These are phyloP conservation scores for Archips xylosteana DNA, from an alignment of 2,888 invertebrate species.

Conservation along the genomic window DNA sequence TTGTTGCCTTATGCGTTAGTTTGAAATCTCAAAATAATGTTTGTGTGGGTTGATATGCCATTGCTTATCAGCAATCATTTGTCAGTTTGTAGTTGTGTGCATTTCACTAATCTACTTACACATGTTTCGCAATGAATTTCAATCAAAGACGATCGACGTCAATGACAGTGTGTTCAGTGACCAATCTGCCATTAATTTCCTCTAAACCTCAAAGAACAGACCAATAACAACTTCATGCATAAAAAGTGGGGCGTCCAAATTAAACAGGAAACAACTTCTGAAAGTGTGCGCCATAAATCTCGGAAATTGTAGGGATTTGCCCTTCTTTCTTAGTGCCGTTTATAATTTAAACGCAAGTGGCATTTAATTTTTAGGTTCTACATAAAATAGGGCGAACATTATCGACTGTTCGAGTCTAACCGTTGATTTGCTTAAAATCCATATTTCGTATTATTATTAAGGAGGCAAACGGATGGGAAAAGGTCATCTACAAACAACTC, in stretches of 20 bases:
- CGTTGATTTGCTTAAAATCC: too few relatives aligned
- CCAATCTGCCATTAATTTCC: constrained; percentile 21
- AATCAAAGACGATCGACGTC: neutral
- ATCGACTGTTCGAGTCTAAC: neutral
- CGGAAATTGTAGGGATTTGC: constrained; percentile 31
- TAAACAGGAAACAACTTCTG: constrained; percentile 37
- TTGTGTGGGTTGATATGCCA: too few relatives aligned
- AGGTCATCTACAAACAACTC: too few relatives aligned
- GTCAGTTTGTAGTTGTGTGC: too few relatives aligned
- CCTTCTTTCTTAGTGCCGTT: constrained; percentile 23
- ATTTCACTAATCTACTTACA: too few relatives aligned
- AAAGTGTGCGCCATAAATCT: constrained; percentile 35
- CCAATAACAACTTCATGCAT: constrained; percentile 41
- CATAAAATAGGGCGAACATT: neutral
- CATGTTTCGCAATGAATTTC: too few relatives aligned
- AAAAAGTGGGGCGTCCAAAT: constrained; percentile 38
- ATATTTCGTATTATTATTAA: too few relatives aligned
- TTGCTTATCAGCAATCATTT: too few relatives aligned
- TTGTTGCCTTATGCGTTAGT: too few relatives aligned
- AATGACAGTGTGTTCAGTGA: neutral
- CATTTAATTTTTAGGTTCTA: neutral
- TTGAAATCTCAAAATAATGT: too few relatives aligned
- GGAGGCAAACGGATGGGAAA: too few relatives aligned
- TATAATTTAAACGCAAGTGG: constrained; percentile 21
- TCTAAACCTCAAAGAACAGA: constrained; percentile 38